Percentiles rank a stretch among this genome's conserved stretches.
These are phyloP conservation scores for Crossaster papposus DNA, from an alignment of 53 echinoderm and acorn worm genomes.

Conservation along the genomic window DNA sequence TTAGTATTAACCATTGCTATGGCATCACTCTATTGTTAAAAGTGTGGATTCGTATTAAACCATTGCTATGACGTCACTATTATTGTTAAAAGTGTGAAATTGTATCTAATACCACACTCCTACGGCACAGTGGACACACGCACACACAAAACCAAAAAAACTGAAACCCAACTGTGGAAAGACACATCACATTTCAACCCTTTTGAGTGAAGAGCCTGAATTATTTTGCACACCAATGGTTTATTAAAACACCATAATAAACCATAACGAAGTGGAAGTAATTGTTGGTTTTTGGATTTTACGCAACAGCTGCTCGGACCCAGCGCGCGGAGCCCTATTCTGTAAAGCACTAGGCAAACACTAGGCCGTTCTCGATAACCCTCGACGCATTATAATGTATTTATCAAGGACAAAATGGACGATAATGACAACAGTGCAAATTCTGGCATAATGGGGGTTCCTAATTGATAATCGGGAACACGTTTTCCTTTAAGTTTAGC, in stretches of 20 bases:
- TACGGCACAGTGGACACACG: too few relatives aligned
- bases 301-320: conserved; percentile 7
- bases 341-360: background rate
- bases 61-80: too few relatives aligned
- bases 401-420: background rate
- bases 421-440: background rate
- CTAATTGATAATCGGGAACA: too few relatives aligned
- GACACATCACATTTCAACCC: background rate
- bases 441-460: too few relatives aligned
- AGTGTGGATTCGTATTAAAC: too few relatives aligned
- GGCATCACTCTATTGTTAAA: too few relatives aligned
- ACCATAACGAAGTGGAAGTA: background rate
- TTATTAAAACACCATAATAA: background rate
- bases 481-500: too few relatives aligned
- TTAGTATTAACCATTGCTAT: too few relatives aligned
- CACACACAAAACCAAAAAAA: too few relatives aligned
- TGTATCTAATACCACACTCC: too few relatives aligned
- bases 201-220: background rate
- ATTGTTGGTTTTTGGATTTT: background rate
- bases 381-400: background rate
- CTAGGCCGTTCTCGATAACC: background rate
- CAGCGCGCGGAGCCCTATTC: background rate
- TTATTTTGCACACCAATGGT: background rate
- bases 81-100: too few relatives aligned
- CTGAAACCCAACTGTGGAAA: too few relatives aligned